phyloP scores from a whole-genome alignment of 2,888 invertebrate genomes.

The Strigamia crassipes region DNA sequence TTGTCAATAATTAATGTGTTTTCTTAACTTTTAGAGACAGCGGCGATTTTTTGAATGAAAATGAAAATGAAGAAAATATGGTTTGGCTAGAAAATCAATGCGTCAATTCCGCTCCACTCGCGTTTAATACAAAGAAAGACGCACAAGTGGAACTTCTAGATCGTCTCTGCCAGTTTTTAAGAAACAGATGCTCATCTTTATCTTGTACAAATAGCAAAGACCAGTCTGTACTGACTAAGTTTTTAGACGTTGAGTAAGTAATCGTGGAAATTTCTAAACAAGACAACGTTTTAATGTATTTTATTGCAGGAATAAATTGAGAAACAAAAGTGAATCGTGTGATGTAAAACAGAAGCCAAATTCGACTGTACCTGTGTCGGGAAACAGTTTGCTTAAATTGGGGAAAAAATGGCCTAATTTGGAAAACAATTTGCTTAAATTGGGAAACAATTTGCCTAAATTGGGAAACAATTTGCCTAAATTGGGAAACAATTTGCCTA shows the following conservation, averaged over 20 bases:
- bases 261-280: background rate
- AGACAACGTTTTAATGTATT: background rate
- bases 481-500: too few species aligned
- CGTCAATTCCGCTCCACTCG: background rate
- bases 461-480: too few species aligned
- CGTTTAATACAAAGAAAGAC: background rate
- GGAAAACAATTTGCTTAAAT: too few species aligned
- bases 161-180: background rate
- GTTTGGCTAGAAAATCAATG: slow-evolving; percentile 4
- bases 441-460: too few species aligned
- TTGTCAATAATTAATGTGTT: background rate
- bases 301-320: background rate
- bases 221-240: background rate
- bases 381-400: too few species aligned
- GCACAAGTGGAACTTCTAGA: background rate
- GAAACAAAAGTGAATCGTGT: background rate
- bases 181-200: background rate
- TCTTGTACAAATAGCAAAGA: background rate
- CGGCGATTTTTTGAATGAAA: background rate
- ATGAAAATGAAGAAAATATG: background rate
- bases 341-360: background rate
- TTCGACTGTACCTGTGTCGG: background rate
- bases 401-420: too few species aligned
- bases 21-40: background rate
- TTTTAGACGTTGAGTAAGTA: background rate